Conservation (phyloP, 2,888 invertebrate genomes). For the Drosophila histrio region DNA sequence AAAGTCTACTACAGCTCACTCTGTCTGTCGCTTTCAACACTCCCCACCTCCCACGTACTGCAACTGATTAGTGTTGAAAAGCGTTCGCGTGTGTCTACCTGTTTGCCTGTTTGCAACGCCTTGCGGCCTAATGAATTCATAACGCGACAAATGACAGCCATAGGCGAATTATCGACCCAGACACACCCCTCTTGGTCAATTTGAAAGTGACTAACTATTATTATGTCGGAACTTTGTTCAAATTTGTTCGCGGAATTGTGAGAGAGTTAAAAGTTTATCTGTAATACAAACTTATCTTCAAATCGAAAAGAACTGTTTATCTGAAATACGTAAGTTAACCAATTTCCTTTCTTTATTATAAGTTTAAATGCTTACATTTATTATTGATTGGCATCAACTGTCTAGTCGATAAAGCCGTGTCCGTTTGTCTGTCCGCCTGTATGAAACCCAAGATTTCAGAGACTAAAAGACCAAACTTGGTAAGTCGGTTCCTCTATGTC, state of each 20-base stretch:
- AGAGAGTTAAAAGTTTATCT: background rate
- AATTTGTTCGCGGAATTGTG: background rate
- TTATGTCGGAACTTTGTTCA: too few relatives aligned
- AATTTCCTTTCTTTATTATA: background rate
- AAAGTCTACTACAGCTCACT: background rate
- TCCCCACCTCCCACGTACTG: constrained; percentile 16
- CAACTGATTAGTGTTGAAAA: constrained; percentile 63
- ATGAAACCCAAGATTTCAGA: too few relatives aligned
- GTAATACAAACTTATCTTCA: background rate
- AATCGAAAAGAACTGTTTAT: background rate
- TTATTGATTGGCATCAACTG: too few relatives aligned
- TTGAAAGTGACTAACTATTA: constrained; percentile 3
- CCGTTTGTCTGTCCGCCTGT: too few relatives aligned
- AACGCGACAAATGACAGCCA: constrained; percentile 31
- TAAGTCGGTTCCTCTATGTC: too few relatives aligned
- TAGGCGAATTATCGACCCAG: background rate
- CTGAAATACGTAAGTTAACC: background rate
- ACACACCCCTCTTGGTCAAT: background rate
- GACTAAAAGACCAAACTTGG: too few relatives aligned
- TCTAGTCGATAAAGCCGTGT: too few relatives aligned
- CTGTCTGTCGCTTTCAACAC: background rate
- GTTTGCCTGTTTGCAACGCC: constrained; percentile 37
- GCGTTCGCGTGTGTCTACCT: constrained; percentile 48
- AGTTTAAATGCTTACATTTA: too few relatives aligned
- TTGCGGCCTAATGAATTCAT: constrained; percentile 61